A percentile compares a stretch with the other conserved stretches of the same genome.
Conservation (phyloP, 2,888 invertebrate species). For the Mystacides longicornis region DNA sequence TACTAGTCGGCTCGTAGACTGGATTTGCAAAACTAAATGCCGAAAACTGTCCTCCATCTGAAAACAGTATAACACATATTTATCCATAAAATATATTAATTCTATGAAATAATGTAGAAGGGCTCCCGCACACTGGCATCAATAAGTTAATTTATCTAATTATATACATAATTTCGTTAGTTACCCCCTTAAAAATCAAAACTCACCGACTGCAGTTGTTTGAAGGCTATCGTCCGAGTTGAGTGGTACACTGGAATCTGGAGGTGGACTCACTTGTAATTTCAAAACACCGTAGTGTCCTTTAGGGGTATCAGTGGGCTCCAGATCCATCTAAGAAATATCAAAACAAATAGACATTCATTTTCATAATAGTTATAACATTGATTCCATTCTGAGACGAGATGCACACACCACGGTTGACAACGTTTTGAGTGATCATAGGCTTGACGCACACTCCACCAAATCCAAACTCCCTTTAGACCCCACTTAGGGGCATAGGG, state of each 20-base stretch:
- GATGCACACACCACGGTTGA: too few relatives aligned
- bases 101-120: not conserved
- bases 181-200: too few relatives aligned
- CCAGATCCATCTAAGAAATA: slow-evolving; percentile 52
- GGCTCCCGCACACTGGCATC: not conserved
- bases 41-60: slow-evolving; percentile 46
- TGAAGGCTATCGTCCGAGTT: slow-evolving; percentile 27
- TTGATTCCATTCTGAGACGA: too few relatives aligned
- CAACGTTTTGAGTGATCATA: too few relatives aligned
- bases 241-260: slow-evolving; percentile 28
- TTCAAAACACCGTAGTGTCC: slow-evolving; percentile 70
- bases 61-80: too few relatives aligned
- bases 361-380: too few relatives aligned
- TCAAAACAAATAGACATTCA: too few relatives aligned
- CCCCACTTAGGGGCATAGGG: too few relatives aligned
- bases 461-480: too few relatives aligned
- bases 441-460: too few relatives aligned
- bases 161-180: not conserved
- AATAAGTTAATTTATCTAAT: not conserved
- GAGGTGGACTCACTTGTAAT: slow-evolving; percentile 61
- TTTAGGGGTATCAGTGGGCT: slow-evolving; percentile 44
- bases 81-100: too few relatives aligned
- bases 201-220: slow-evolving; percentile 22
- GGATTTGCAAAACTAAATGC: slow-evolving; percentile 78
- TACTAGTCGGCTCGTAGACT: slow-evolving; percentile 66